These are phyloP conservation scores for Julus scanicus DNA, from an alignment of 2,888 invertebrate genomes.

Conservation along the genomic window DNA sequence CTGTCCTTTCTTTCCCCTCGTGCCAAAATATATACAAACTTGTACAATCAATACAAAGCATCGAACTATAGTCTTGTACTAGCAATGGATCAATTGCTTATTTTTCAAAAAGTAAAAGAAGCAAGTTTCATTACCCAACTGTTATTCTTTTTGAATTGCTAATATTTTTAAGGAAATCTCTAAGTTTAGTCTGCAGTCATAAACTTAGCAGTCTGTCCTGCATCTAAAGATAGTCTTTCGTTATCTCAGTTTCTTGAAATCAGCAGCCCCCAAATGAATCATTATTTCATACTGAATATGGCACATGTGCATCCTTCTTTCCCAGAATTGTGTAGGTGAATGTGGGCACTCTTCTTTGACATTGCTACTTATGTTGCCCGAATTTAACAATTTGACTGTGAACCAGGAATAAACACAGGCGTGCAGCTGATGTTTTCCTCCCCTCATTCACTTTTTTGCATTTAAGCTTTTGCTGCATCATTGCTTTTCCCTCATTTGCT, in stretches of 20 bases:
- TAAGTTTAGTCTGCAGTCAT: background rate
- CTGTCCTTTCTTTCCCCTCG: no score
- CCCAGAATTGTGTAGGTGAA: constrained; percentile 5
- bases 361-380: no score
- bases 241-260: background rate
- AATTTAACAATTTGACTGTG: background rate
- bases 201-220: background rate
- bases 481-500: background rate
- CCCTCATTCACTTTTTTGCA: background rate
- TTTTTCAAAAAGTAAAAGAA: no score
- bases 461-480: background rate
- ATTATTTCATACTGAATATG: background rate
- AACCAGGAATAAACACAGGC: constrained; percentile 24
- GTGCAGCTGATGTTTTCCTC: constrained; percentile 12
- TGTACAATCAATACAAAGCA: no score
- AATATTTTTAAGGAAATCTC: background rate
- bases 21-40: no score
- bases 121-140: no score
- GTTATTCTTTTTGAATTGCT: no score
- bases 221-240: constrained; percentile 14
- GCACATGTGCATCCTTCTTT: background rate
- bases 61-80: no score
- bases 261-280: constrained; percentile 15
- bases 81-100: no score
- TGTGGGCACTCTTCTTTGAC: constrained; percentile 6